Base-by-base conservation (phyloP, 2,888 invertebrate genomes). In the Sepiola atlantica region DNA sequence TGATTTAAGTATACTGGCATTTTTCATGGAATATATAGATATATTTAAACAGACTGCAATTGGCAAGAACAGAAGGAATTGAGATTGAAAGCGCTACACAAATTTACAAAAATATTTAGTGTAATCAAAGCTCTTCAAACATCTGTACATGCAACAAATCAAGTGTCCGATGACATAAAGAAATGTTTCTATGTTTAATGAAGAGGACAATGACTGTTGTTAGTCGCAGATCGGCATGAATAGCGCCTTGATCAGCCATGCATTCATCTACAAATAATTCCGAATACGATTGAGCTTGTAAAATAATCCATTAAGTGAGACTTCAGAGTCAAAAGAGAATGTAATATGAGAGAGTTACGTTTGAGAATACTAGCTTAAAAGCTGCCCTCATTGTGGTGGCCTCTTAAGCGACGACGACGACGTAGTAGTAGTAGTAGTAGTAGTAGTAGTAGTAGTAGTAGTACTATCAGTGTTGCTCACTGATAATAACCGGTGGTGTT, bases 231-330 rank as follows among this genome's bases (percentile, higher is more conserved):
- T n/a, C 77, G 77, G n/a, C n/a, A 77, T n/a, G 77, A 16, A 16
- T 77, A 2, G 77, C n/a, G n/a, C 77, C n/a, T 77, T 77, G 77
- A 77, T 77, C 77, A 32, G n/a, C 77, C n/a, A n/a, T 77, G 77
- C 77, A 77, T n/a, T 77, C 77, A 77, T 16, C 77, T 77, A 77
- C 77, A 77, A 77, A 77, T 77, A 77, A 77, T 77, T 77, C n/a
- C 4, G n/a, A 77, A n/a, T 77, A n/a, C 77, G 77, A n/a, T n/a
- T 77, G n/a, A 32, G 77, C n/a, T 77, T 77, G 77, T 77, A 77
- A 77, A 77, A 77, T 32, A 77, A 77, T 77, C 77, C 77, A 77
- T 32, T n/a, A 77, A 77, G 14, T 4, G 32, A 77, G 77, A n/a
- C 16, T n/a, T 77, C n/a, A 77, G 77, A 77, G 77, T 77, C 77